phyloP scores from a whole-genome alignment of 2,113 vertebrate genomes.

The Halcyon senegalensis region DNA sequence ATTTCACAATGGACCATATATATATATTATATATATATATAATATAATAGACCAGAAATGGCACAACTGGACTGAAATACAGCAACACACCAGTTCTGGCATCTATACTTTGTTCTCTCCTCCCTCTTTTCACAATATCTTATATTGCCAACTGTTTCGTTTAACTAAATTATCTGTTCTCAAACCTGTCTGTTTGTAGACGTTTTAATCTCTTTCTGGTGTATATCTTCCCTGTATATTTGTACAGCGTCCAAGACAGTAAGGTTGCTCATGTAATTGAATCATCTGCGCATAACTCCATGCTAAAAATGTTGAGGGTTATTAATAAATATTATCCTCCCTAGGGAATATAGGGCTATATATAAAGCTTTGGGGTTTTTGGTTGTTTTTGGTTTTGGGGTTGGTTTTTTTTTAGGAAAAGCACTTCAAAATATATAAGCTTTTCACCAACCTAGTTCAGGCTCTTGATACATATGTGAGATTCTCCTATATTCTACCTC shows the following conservation, averaged over 20 bases:
- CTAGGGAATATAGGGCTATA: not conserved
- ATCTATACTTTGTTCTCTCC: not conserved
- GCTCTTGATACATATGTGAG: not conserved
- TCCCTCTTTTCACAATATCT: not conserved
- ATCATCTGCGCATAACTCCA: not conserved
- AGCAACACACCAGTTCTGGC: not conserved
- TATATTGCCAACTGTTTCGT: not conserved
- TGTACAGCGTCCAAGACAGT: not conserved
- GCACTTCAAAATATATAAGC: not conserved
- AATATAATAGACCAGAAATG: not conserved
- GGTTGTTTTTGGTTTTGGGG: too few relatives aligned
- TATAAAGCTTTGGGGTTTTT: not conserved
- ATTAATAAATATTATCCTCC: not conserved
- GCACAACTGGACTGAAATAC: not conserved
- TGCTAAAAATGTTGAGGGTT: not conserved
- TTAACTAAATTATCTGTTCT: not conserved
- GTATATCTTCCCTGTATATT: not conserved
- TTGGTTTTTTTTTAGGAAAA: not conserved
- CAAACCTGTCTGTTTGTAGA: not conserved
- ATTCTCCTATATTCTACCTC: not conserved
- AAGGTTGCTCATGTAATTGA: not conserved
- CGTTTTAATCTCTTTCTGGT: not conserved
- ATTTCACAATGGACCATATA: not conserved
- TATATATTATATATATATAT: too few relatives aligned
- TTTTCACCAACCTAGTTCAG: not conserved